Conservation (phyloP, 2,113 vertebrate genomes). For the Datnioides undecimradiatus region DNA sequence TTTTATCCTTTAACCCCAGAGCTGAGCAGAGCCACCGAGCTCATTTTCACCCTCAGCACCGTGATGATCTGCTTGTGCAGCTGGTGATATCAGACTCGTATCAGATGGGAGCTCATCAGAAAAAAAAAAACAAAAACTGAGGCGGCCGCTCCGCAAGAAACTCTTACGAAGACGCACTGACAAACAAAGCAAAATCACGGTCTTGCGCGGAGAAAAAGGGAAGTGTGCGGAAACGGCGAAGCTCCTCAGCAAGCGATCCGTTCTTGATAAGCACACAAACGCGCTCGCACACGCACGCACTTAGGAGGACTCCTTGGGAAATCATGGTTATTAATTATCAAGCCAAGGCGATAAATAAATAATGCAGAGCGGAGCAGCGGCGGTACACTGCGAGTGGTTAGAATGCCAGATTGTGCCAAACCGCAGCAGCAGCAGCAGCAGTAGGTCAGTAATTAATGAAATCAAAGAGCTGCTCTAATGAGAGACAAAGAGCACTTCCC, state of each 20-base stretch:
- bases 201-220: background rate
- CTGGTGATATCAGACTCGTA: constrained; percentile 39
- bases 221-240: background rate
- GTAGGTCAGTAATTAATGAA: constrained; percentile 78
- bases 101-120: constrained; percentile 64
- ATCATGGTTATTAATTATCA: constrained; percentile 70
- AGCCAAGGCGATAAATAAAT: constrained; percentile 70
- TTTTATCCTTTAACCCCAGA: constrained; percentile 3
- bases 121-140: too few species aligned
- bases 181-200: background rate
- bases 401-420: constrained; percentile 69
- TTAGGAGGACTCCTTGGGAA: constrained; percentile 50
- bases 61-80: constrained; percentile 48
- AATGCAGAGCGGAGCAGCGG: constrained; percentile 64
- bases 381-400: constrained; percentile 40
- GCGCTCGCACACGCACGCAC: background rate
- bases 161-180: constrained; percentile 15
- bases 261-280: constrained; percentile 26
- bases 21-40: background rate
- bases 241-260: background rate
- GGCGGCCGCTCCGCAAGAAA: constrained; percentile 11
- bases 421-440: constrained; percentile 56
- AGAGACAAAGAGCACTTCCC: constrained; percentile 69
- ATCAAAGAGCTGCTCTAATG: constrained; percentile 77
- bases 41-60: constrained; percentile 7